These are phyloP conservation scores for Chromis chromis DNA, from an alignment of 2,797 vertebrate genomes.

Conservation along the genomic window DNA sequence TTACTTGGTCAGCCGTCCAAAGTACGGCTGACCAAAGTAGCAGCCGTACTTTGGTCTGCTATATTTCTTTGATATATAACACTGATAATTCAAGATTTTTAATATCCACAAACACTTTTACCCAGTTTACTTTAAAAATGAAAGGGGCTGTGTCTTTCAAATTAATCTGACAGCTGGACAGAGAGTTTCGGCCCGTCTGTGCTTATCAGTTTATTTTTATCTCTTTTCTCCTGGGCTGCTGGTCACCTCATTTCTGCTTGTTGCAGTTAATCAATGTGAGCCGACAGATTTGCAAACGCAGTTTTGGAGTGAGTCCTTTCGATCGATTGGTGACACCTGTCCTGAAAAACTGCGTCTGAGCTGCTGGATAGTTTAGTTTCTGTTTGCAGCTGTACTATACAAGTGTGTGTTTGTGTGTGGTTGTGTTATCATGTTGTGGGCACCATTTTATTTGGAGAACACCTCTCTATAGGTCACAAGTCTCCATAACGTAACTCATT, in stretches of 20 bases:
- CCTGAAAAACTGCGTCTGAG: conserved; percentile 23
- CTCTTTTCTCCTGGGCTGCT: conserved; percentile 5
- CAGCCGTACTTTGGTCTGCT: too few species aligned
- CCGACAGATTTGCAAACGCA: conserved; percentile 18
- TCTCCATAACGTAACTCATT: too few species aligned
- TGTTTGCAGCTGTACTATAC: background rate
- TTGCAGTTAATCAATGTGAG: conserved; percentile 2
- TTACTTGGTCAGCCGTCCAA: too few species aligned
- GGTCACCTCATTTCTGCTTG: conserved; percentile 19
- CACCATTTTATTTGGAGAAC: background rate
- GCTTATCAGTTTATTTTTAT: background rate
- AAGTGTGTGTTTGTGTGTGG: background rate
- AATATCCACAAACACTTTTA: too few species aligned
- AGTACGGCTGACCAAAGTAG: too few species aligned
- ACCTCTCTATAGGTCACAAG: too few species aligned
- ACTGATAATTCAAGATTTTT: too few species aligned
- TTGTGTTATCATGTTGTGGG: background rate
- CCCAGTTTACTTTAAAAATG: too few species aligned
- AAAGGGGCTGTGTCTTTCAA: background rate
- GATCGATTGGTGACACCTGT: conserved; percentile 43
- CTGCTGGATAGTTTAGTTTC: background rate
- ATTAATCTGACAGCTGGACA: background rate
- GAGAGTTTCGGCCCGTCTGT: background rate
- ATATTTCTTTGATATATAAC: too few species aligned
- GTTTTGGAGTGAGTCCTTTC: background rate